phyloP scores from a whole-genome alignment of 2,113 vertebrate genomes.

The Arothron firmamentum region DNA sequence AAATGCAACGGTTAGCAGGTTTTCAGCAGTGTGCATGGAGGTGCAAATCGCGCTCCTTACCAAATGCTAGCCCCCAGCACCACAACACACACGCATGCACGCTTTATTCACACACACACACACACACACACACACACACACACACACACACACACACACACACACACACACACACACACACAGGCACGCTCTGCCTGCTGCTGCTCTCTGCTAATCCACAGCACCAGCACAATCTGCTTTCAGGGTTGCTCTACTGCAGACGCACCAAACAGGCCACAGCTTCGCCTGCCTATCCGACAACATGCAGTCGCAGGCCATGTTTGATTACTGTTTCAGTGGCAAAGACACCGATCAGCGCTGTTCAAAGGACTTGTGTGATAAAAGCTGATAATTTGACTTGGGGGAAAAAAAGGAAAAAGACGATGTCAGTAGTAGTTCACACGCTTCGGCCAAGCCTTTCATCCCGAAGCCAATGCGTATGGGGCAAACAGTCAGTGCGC shows the following conservation, averaged over 20 bases:
- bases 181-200: slow-evolving; percentile 25
- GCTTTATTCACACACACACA: slow-evolving; percentile 24
- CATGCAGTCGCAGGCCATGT: slow-evolving; percentile 55
- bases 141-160: slow-evolving; percentile 32
- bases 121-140: slow-evolving; percentile 41
- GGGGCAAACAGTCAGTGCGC: slow-evolving; percentile 64
- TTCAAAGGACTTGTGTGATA: slow-evolving; percentile 55
- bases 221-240: slow-evolving; percentile 69
- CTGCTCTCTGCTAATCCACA: slow-evolving; percentile 65
- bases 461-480: slow-evolving; percentile 68
- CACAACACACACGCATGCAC: slow-evolving; percentile 46
- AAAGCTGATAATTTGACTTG: slow-evolving; percentile 61
- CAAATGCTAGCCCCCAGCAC: slow-evolving; percentile 59
- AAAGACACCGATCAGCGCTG: slow-evolving; percentile 59
- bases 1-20: slow-evolving; percentile 73
- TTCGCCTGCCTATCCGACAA: slow-evolving; percentile 59
- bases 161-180: slow-evolving; percentile 25
- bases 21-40: slow-evolving; percentile 63
- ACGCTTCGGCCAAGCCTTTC: slow-evolving; percentile 69
- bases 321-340: slow-evolving; percentile 53
- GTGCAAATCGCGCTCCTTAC: slow-evolving; percentile 65
- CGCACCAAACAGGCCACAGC: slow-evolving; percentile 62
- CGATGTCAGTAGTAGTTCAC: slow-evolving; percentile 59
- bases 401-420: slow-evolving; percentile 16
- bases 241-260: slow-evolving; percentile 49